Base-by-base conservation (phyloP, 2,113 vertebrate genomes). In the Megaceryle torquata region DNA sequence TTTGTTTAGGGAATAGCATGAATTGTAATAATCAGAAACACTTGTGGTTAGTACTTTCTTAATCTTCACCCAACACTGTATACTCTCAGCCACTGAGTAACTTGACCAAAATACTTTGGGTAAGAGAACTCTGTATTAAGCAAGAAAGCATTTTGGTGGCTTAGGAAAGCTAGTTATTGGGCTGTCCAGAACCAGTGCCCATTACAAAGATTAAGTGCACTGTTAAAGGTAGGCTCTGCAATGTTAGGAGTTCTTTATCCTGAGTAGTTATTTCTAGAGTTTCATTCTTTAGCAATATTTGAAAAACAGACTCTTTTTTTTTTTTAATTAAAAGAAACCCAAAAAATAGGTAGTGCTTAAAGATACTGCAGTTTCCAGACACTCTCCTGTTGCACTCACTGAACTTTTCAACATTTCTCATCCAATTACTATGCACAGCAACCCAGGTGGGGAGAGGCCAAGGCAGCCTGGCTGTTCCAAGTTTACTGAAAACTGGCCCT, bases 341-440 rank as follows among this genome's bases (percentile, higher is more conserved):
- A n/a, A 54, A 53, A 48, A 2, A 15, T 68, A 43, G 46, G 5
- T 67, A 63, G 65, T 64, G 18, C 53, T 91, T 61, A 64, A 78
- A 71, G 43, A 31, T 75, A 51, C 10, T 25, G 41, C 29, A 15
- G 25, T 88, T 94, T 89, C 75, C 50, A 95, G 71, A 37, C 15
- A 28, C 33, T 50, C 7, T 91, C 6, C 37, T 79, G 6, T 59
- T 94, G 63, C 41, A 76, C 41, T 80, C 70, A 24, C 29, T 57
- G 82, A 86, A 83, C 64, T 94, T 88, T 67, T 86, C 51, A 71
- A 44, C 31, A 33, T 69, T 95, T 93, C 69, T 90, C 67, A 72
- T 64, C 64, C 35, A 56, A 17, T 83, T 89, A 44, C 68, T 75
- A 31, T 80, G 82, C 56, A 56, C 64, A 88, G 68, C 68, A 94